These are phyloP conservation scores for Brachirus orientalis DNA, from an alignment of 2,113 vertebrate genomes.

Conservation along the genomic window DNA sequence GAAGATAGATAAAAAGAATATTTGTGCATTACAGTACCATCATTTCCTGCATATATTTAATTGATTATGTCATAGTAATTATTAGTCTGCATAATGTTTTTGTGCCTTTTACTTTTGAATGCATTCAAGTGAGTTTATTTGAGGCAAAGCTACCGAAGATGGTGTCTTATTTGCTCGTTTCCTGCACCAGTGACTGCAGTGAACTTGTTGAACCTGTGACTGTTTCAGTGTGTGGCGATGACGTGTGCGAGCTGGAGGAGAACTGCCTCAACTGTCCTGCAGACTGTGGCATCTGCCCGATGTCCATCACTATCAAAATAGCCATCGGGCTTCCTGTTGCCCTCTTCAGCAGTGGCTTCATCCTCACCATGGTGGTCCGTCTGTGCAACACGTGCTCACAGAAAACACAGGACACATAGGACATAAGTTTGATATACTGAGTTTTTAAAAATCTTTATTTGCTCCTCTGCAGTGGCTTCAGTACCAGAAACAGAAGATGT, in stretches of 20 bases:
- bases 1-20: too few relatives aligned
- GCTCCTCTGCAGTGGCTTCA: slow-evolving; percentile 78
- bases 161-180: too few relatives aligned
- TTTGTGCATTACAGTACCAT: too few relatives aligned
- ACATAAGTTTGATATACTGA: background rate
- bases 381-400: background rate
- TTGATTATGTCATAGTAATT: too few relatives aligned
- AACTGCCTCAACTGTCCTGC: slow-evolving; percentile 81
- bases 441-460: background rate
- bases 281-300: slow-evolving; percentile 83
- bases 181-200: too few relatives aligned
- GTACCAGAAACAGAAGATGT: slow-evolving; percentile 86
- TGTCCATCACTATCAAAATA: slow-evolving; percentile 78
- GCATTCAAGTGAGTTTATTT: too few relatives aligned
- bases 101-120: too few relatives aligned
- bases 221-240: slow-evolving; percentile 80
- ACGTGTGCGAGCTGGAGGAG: slow-evolving; percentile 77
- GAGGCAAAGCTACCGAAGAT: too few relatives aligned
- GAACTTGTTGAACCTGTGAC: slow-evolving; percentile 10
- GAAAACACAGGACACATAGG: slow-evolving; percentile 6
- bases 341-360: slow-evolving; percentile 80
- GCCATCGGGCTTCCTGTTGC: slow-evolving; percentile 79
- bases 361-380: slow-evolving; percentile 81
- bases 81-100: too few relatives aligned
- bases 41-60: too few relatives aligned